Percentiles rank a stretch among this genome's conserved stretches.
phyloP scores from a whole-genome alignment of 92 coral and sea anemone genomes.

The Virgularia gustaviana region DNA sequence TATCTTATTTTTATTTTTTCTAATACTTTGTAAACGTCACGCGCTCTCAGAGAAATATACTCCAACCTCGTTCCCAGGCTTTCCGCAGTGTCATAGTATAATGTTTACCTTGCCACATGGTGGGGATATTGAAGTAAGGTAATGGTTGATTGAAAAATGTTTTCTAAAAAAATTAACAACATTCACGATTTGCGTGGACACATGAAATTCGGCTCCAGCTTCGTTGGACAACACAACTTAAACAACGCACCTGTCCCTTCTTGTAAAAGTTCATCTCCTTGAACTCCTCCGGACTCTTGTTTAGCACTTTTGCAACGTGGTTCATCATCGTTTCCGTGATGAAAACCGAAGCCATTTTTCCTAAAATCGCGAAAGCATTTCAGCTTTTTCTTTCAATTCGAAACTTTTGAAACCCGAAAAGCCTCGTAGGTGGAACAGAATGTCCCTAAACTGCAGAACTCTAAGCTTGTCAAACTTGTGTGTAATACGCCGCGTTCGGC shows the following conservation, averaged over 20 bases:
- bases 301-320: conserved; percentile 74
- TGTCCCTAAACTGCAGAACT: no score
- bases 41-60: no score
- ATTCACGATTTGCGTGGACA: neutral
- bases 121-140: conserved; percentile 61
- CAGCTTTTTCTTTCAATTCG: neutral
- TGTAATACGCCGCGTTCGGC: no score
- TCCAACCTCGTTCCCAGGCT: no score
- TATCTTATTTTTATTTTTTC: neutral
- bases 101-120: conserved; percentile 58
- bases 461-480: no score
- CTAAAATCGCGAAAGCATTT: conserved; percentile 42
- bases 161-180: neutral
- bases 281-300: conserved; percentile 73
- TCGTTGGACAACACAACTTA: no score
- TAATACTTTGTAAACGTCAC: no score
- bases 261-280: conserved; percentile 69
- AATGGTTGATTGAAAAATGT: conserved; percentile 24
- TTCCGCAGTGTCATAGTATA: neutral
- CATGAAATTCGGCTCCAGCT: neutral
- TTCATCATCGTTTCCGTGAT: conserved; percentile 83
- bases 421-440: conserved; percentile 1
- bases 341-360: conserved; percentile 67
- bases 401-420: neutral
- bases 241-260: conserved; percentile 92